phyloP scores from a whole-genome alignment of 2,888 invertebrate genomes.

The Nephrotoma guestfalica region DNA sequence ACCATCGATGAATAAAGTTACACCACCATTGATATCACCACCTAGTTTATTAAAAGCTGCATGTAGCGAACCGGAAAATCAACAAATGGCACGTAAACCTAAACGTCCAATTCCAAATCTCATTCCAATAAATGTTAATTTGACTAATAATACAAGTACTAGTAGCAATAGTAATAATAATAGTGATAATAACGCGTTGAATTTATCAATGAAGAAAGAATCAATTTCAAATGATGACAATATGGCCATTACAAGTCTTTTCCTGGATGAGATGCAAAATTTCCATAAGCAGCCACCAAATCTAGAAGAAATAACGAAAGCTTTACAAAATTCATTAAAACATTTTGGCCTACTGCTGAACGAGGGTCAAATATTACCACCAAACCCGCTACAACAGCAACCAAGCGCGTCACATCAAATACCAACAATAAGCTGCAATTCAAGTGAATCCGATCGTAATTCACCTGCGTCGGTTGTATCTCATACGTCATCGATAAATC shows the following conservation, averaged over 20 bases:
- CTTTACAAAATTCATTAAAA: slow-evolving; percentile 26
- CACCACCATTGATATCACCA: background rate
- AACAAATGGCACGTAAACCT: slow-evolving; percentile 23
- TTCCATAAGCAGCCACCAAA: background rate
- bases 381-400: background rate
- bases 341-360: slow-evolving; percentile 36
- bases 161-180: background rate
- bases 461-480: slow-evolving; percentile 14
- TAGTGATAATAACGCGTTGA: background rate
- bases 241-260: background rate
- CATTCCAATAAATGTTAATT: slow-evolving; percentile 43
- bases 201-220: background rate
- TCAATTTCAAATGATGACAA: background rate
- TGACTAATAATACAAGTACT: background rate
- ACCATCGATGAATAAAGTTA: background rate
- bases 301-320: background rate
- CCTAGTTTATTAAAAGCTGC: background rate
- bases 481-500: slow-evolving; percentile 21
- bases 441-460: background rate
- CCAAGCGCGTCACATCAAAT: background rate
- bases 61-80: background rate
- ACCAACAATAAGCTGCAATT: slow-evolving; percentile 11
- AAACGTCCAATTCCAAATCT: slow-evolving; percentile 59
- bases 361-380: background rate
- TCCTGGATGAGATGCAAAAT: background rate